These are phyloP conservation scores for Corythaeola cristata DNA, from an alignment of 2,113 vertebrate species.

Conservation along the genomic window DNA sequence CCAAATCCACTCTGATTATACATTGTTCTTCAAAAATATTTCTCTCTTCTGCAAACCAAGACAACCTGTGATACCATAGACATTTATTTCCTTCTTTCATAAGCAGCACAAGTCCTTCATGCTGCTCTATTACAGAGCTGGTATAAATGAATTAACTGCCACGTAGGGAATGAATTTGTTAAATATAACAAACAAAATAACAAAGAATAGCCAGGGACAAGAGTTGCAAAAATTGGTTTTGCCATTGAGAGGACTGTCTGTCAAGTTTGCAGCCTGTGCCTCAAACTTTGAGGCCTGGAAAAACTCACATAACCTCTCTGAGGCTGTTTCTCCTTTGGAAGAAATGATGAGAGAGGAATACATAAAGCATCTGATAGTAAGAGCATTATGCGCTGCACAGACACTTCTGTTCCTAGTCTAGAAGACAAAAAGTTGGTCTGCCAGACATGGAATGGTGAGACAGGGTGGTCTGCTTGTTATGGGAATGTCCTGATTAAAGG, in stretches of 20 bases:
- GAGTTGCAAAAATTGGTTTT: not conserved
- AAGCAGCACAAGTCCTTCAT: not conserved
- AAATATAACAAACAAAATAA: not conserved
- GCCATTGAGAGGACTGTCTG: not conserved
- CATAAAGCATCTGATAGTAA: not conserved
- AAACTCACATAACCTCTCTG: not conserved
- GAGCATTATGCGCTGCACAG: not conserved
- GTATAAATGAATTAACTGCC: not conserved
- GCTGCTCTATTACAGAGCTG: not conserved
- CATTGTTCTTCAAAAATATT: not conserved
- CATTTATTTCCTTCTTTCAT: not conserved
- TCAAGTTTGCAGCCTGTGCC: not conserved
- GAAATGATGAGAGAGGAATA: not conserved
- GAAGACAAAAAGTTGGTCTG: not conserved
- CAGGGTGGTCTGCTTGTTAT: not conserved
- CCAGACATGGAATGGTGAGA: not conserved
- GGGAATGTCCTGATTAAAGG: not conserved
- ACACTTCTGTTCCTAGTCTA: not conserved
- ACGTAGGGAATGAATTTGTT: not conserved
- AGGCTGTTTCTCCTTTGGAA: not conserved
- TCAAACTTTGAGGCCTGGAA: not conserved
- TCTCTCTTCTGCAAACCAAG: not conserved
- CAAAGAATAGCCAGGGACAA: not conserved
- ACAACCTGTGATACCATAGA: not conserved
- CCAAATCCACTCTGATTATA: no score